Base-by-base conservation (phyloP, 2,113 vertebrate species). In the Girardinichthys multiradiatus region DNA sequence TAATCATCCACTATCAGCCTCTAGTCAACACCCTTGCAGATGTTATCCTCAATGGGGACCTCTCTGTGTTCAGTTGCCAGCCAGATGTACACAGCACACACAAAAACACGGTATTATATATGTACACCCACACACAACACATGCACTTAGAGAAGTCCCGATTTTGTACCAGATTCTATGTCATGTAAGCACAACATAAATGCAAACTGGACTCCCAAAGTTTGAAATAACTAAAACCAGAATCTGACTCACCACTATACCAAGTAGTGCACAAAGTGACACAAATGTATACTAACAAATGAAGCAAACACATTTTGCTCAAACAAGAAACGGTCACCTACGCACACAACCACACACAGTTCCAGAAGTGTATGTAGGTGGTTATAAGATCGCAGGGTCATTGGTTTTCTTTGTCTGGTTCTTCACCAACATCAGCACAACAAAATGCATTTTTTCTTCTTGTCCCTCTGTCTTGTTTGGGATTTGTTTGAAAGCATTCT, bases 1-100 rank as follows among this genome's bases (percentile, higher is more conserved):
- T 99, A 59, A 99, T 98, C 74, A 98, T 99, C 87, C 97, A 99
- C 88, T 97, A 98, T 7, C 95, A 95, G 59, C 97, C 98, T 1
- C 92, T 99, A 92, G 98, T 99, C 85, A 95, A 97, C 88, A 93
- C 97, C 0, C 88, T 99, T 87, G 97, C 97, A 1, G 95, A 99
- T 26, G 96, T 99, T 45, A 97, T 99, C 75, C 94, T 99, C 65
- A 99, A 98, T 0, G 98, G 98, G 9, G 97, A 99, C 86, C 94
- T 98, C 59, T 96, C 96, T 0, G 95, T 98, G 81, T 96, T 96
- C 86, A 95, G 90, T 13, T 58, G 94, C 9, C 95, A 95, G 89
- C 79, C 91, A 2, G 96, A 96, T 62, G 19, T 95, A 92, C 88
- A 94, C 75, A 89, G 95, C 64, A 35, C 94, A 62, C 96, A 95